Conservation (phyloP, 2,888 invertebrate species). For the Limnephilus marmoratus region DNA sequence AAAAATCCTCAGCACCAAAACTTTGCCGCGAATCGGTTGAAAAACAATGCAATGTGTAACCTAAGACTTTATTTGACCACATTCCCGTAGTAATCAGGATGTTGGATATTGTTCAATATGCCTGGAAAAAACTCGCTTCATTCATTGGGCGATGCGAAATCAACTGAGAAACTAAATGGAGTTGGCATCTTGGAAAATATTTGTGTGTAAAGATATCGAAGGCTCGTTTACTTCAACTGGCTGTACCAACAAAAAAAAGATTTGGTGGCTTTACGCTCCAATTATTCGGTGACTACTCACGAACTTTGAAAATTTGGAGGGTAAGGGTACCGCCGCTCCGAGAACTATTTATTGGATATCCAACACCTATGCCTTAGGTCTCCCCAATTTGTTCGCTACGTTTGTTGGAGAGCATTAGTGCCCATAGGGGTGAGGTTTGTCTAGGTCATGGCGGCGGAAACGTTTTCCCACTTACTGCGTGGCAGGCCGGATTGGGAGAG, state of each 20-base stretch:
- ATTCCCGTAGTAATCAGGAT: conserved; percentile 58
- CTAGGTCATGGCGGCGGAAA: too few species aligned
- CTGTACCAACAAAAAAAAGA: not conserved
- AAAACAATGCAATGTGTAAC: conserved; percentile 60
- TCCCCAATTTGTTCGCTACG: too few species aligned
- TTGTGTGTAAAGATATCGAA: not conserved
- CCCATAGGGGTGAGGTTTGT: too few species aligned
- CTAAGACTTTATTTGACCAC: conserved; percentile 59
- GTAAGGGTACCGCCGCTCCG: too few species aligned
- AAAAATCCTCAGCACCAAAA: conserved; percentile 20
- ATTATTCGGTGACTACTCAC: not conserved
- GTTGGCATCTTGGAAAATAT: conserved; percentile 45
- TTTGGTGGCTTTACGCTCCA: not conserved
- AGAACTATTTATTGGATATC: too few species aligned
- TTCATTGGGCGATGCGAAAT: conserved; percentile 22
- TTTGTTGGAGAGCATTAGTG: too few species aligned
- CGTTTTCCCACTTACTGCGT: too few species aligned
- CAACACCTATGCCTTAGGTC: too few species aligned
- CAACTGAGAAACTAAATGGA: conserved; percentile 14
- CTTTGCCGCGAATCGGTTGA: conserved; percentile 42
- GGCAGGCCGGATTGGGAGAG: too few species aligned
- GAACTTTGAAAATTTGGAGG: not conserved
- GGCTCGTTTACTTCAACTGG: not conserved
- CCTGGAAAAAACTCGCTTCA: conserved; percentile 15
- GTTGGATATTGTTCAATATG: conserved; percentile 19